Conservation (phyloP, 2,113 vertebrate species). For the Telmatochromis sp. region DNA sequence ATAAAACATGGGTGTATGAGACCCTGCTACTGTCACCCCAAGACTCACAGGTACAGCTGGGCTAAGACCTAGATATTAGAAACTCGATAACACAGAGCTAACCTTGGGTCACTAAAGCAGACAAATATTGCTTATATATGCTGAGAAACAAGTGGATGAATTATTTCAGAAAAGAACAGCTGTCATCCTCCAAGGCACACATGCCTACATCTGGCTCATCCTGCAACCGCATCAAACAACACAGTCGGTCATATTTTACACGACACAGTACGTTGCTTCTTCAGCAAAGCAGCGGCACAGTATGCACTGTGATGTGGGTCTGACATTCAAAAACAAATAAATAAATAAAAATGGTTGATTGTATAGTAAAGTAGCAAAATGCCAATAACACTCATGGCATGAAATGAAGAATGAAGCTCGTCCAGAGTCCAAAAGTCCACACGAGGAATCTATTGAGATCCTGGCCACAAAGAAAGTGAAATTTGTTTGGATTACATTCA, state of each 20-base stretch:
- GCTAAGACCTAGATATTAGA: neutral
- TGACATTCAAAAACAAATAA: neutral
- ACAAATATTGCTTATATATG: neutral
- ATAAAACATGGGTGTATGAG: neutral
- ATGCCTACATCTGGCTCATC: neutral
- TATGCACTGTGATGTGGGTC: neutral
- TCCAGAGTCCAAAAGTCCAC: neutral
- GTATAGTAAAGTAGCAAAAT: neutral
- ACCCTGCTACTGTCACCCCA: neutral
- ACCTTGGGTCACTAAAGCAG: neutral
- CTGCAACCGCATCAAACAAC: neutral
- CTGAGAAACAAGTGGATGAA: neutral
- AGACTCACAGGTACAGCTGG: neutral
- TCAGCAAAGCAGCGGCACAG: neutral
- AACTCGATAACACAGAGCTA: rapidly evolving
- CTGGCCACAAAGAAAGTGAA: neutral
- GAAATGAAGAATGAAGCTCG: neutral
- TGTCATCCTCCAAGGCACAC: neutral
- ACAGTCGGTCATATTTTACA: neutral
- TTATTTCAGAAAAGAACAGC: neutral
- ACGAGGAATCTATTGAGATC: neutral
- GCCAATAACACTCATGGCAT: neutral
- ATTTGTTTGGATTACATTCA: neutral
- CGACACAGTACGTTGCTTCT: neutral
- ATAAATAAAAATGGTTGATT: neutral